Conservation (phyloP, 1,140 invertebrate species). For the Diorhabda elongata region DNA sequence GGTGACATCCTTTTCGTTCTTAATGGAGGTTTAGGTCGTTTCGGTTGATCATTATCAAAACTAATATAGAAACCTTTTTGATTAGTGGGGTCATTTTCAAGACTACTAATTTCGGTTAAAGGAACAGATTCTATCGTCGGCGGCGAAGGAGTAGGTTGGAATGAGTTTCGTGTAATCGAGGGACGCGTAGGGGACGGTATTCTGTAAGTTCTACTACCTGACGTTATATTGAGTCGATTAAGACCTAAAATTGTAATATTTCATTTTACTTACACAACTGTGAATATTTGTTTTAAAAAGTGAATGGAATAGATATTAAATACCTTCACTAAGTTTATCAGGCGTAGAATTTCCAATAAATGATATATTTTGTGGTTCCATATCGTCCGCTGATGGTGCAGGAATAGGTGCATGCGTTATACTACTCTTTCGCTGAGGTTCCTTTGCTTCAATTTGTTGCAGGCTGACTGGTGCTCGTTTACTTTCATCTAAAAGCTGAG, state of each 20-base stretch:
- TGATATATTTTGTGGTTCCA: slow-evolving; percentile 88
- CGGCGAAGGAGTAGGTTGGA: slow-evolving; percentile 56
- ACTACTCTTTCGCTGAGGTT: slow-evolving; percentile 42
- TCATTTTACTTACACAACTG: background rate
- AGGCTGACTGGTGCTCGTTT: slow-evolving; percentile 42
- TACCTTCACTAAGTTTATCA: slow-evolving; percentile 44
- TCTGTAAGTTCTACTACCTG: slow-evolving; percentile 80
- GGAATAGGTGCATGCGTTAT: slow-evolving; percentile 58
- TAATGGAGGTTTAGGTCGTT: slow-evolving; percentile 82
- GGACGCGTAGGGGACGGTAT: slow-evolving; percentile 77
- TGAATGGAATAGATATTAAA: background rate
- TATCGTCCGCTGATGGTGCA: slow-evolving; percentile 68
- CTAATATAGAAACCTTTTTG: slow-evolving; percentile 95
- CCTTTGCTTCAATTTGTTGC: slow-evolving; percentile 41
- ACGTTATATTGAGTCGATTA: slow-evolving; percentile 74
- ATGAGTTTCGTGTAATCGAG: slow-evolving; percentile 66
- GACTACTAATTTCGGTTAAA: slow-evolving; percentile 36
- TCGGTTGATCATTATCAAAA: slow-evolving; percentile 82
- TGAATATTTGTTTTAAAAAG: background rate
- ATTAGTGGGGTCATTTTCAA: slow-evolving; percentile 53
- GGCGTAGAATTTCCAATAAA: slow-evolving; percentile 70
- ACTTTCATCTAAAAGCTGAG: slow-evolving; percentile 43
- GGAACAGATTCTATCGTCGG: slow-evolving; percentile 46
- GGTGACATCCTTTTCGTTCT: slow-evolving; percentile 71
- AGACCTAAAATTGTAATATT: slow-evolving; percentile 50